Conservation (phyloP, 2,797 vertebrate genomes). For the Mormyrops attenuatus region DNA sequence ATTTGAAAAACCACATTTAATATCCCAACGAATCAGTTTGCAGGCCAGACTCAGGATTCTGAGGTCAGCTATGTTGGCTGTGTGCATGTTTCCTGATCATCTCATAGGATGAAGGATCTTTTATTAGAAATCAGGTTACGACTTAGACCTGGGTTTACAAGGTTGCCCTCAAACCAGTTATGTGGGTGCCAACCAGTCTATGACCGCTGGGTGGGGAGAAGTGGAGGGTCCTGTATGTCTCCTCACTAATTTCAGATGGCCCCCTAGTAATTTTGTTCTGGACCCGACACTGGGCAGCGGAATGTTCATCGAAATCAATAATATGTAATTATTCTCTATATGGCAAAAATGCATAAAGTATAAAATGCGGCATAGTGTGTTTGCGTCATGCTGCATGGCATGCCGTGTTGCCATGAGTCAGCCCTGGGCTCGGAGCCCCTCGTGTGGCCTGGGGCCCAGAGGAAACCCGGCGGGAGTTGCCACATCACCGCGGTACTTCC, state of each 20-base stretch:
- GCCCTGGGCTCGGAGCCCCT: background rate
- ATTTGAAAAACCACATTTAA: background rate
- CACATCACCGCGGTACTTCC: background rate
- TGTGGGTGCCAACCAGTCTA: background rate
- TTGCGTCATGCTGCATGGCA: background rate
- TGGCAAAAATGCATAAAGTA: background rate
- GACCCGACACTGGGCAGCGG: background rate
- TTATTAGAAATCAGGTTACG: background rate
- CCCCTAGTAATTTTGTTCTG: background rate
- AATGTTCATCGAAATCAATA: background rate
- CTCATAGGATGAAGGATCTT: background rate
- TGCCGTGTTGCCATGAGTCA: background rate
- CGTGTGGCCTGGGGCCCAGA: background rate
- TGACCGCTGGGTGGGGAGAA: background rate
- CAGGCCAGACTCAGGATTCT: background rate
- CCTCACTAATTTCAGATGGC: background rate
- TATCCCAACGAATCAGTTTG: background rate
- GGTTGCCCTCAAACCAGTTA: background rate
- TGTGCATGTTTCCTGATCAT: background rate
- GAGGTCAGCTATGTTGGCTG: background rate
- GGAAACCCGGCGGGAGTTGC: background rate
- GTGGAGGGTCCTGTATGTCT: background rate
- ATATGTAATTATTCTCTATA: background rate
- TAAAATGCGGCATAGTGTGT: background rate
- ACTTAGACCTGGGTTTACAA: background rate